Evolutionary conservation across 2,888 invertebrate genomes (phyloP).

Genomic region (Limulus polyphemus): DNA sequence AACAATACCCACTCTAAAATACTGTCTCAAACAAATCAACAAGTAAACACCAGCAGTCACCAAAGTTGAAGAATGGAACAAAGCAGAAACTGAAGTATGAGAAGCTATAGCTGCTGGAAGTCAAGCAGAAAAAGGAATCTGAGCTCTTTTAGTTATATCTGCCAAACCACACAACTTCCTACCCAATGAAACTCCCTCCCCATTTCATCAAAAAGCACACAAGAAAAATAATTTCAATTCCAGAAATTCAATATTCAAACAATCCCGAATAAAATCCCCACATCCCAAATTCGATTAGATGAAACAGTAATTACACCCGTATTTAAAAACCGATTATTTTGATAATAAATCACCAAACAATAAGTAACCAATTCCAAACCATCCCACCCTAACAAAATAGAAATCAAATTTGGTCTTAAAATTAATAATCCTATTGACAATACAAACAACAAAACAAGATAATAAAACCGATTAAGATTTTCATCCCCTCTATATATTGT

Average conservation of each 20-base stretch:
- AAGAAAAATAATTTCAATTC: slow-evolving; percentile 31
- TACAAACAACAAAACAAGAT: slow-evolving; percentile 52
- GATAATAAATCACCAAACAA: slow-evolving; percentile 58
- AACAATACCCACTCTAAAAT: too few species aligned
- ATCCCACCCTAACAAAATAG: slow-evolving; percentile 59
- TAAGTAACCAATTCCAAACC: slow-evolving; percentile 58
- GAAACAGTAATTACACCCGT: slow-evolving; percentile 58
- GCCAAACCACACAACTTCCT: slow-evolving; percentile 42
- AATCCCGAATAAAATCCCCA: slow-evolving; percentile 50
- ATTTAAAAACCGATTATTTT: slow-evolving; percentile 53
- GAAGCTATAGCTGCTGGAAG: slow-evolving; percentile 62
- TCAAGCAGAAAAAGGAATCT: slow-evolving; percentile 65
- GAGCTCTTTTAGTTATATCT: slow-evolving; percentile 61
- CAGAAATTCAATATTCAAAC: slow-evolving; percentile 26
- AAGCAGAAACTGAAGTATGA: slow-evolving; percentile 60
- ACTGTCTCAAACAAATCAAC: slow-evolving; percentile 52
- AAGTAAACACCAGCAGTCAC: slow-evolving; percentile 63
- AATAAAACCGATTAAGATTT: slow-evolving; percentile 49
- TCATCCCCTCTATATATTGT: slow-evolving; percentile 49
- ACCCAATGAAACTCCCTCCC: slow-evolving; percentile 46
- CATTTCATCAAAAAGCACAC: slow-evolving; percentile 45
- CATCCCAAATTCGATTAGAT: slow-evolving; percentile 61
- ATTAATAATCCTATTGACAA: slow-evolving; percentile 54
- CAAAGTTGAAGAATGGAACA: slow-evolving; percentile 64
- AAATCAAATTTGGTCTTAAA: slow-evolving; percentile 54